Percentiles rank a stretch among this genome's conserved stretches.
Evolutionary conservation across 2,888 invertebrate genomes (phyloP).

Genomic region (Oegoconia quadripuncta): DNA sequence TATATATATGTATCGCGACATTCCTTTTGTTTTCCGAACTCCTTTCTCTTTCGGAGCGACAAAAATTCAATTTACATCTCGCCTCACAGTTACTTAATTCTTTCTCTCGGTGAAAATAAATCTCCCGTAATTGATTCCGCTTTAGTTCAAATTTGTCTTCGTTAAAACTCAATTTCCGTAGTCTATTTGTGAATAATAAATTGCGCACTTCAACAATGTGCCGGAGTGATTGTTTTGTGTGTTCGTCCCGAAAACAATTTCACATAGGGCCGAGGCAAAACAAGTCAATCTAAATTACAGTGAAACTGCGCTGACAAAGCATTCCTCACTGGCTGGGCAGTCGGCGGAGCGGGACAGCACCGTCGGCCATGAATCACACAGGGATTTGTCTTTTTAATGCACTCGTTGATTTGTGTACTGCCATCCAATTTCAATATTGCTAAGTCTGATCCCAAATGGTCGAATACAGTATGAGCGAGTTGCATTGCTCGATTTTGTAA

Average conservation of each 20-base stretch:
- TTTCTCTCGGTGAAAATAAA: conserved; percentile 71
- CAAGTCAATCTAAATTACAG: conserved; percentile 68
- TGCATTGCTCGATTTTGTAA: too few species aligned
- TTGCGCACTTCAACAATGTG: conserved; percentile 59
- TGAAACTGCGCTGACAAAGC: conserved; percentile 10
- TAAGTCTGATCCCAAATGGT: too few species aligned
- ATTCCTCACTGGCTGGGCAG: conserved; percentile 5
- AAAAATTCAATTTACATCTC: conserved; percentile 73
- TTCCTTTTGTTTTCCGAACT: conserved; percentile 39
- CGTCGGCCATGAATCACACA: not conserved
- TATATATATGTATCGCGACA: conserved; percentile 33
- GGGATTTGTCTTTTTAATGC: too few species aligned
- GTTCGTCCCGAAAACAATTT: conserved; percentile 48
- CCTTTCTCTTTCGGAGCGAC: conserved; percentile 51
- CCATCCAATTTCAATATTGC: too few species aligned
- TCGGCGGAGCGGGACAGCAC: not conserved
- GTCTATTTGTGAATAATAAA: conserved; percentile 77
- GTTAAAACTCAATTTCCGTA: conserved; percentile 76
- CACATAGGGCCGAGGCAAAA: conserved; percentile 29
- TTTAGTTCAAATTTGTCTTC: conserved; percentile 76
- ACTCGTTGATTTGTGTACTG: too few species aligned
- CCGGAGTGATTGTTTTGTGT: conserved; percentile 43
- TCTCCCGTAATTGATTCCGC: conserved; percentile 75
- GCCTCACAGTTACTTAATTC: conserved; percentile 68
- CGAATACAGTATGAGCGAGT: too few species aligned